Percentiles rank a stretch among this genome's conserved stretches.
phyloP scores from a whole-genome alignment of 2,113 vertebrate species.

The Lamprologus lemairii region DNA sequence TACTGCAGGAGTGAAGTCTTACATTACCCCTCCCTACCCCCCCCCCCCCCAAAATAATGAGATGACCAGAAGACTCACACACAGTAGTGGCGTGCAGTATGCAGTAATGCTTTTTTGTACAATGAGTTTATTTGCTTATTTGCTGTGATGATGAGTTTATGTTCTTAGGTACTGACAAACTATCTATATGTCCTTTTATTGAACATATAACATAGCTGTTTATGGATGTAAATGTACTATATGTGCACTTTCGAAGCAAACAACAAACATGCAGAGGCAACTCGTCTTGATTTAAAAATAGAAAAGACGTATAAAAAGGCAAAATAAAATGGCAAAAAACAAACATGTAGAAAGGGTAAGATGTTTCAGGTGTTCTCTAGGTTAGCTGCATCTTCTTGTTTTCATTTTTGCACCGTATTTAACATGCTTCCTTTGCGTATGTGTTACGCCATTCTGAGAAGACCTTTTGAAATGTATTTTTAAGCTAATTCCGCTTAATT shows the following conservation, averaged over 20 bases:
- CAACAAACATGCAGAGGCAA: background rate
- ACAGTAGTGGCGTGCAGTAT: background rate
- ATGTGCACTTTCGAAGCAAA: background rate
- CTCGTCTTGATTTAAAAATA: background rate
- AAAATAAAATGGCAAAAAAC: background rate
- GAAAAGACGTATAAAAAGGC: background rate
- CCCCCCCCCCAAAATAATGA: background rate
- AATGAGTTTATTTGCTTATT: background rate
- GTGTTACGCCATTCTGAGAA: background rate
- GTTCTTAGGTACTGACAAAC: background rate
- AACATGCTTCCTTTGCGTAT: background rate
- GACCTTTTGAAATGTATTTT: constrained; percentile 49
- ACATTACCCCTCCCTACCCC: background rate
- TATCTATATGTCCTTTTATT: background rate
- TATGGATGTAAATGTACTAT: background rate
- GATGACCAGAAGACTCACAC: background rate
- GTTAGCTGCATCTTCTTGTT: background rate
- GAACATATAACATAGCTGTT: background rate
- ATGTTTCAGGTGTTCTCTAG: background rate
- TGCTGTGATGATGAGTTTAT: background rate
- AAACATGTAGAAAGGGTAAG: background rate
- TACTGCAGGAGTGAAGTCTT: background rate
- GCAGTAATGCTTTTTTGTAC: background rate
- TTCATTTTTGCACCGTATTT: background rate
- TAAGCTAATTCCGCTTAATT: constrained; percentile 43